Base-by-base conservation (phyloP, 2,113 vertebrate species). In the Paraplagusia blochii region DNA sequence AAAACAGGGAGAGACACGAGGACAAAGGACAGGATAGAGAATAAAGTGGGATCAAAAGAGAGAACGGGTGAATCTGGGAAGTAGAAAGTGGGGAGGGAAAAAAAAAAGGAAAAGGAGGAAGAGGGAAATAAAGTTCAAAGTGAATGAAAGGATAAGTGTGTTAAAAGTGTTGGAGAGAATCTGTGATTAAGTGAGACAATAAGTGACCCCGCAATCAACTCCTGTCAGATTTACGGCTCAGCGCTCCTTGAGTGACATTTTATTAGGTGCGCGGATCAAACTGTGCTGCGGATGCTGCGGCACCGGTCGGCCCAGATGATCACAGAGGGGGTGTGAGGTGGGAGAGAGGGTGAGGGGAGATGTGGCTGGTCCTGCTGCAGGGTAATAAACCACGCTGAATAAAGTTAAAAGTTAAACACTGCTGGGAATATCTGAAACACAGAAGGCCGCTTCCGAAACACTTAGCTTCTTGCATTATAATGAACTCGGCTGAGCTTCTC, bases 191-290 rank as follows among this genome's bases (percentile, higher is more conserved):
- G 10, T 1, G 9, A 68, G 68, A 77, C 65, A 56, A 55, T 69
- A 42, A 60, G 39, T 56, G 66, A 74, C 51, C 69, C 74, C 35
- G 69, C 54, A 61, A 64, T 79, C 72, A 66, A 35, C 57, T 66
- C 58, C 52, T 51, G 69, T 58, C 61, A 72, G 71, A 67, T 75
- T 83, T 63, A 77, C 43, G 54, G 43, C 38, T 46, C 11, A 29
- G 34, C 35, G 63, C 61, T 44, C 48, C 45, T 53, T 35, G 58
- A 74, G 50, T 53, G 58, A 42, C 58, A 63, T n/a, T 44, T 69
- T 75, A 77, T 76, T 61, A 71, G 54, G 48, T 71, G 46, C 4
- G 19, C 58, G 42, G 71, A 74, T 75, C 75, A 58, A 75, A 64
- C 48, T 53, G 61, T 44, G 47, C 48, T 46, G 66, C 65, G 78